Evolutionary conservation across 92 coral and sea anemone genomes (phyloP).

Genomic region (Chrysogorgia sp.): DNA sequence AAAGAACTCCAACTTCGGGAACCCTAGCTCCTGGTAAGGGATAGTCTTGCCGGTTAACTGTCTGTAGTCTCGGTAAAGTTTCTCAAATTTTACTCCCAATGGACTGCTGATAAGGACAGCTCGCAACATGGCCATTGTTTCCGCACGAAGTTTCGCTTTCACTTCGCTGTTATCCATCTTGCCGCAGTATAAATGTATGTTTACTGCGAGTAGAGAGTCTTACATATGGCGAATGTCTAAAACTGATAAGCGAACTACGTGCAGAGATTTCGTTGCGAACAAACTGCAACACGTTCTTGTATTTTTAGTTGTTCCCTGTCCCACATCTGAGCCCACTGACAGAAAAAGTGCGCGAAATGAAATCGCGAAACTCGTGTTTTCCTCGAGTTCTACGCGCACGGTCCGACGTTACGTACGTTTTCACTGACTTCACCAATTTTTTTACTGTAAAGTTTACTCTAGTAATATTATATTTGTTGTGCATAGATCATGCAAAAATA

Average conservation of each 20-base stretch:
- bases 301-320: not conserved
- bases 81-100: slow-evolving; percentile 75
- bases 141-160: slow-evolving; percentile 62
- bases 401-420: no score
- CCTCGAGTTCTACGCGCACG: no score
- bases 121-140: slow-evolving; percentile 85
- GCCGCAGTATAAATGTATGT: not conserved
- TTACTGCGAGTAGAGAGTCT: slow-evolving; percentile 7
- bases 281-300: no score
- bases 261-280: no score
- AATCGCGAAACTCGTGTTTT: no score
- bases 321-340: not conserved
- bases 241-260: no score
- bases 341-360: no score
- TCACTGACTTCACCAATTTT: no score
- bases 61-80: slow-evolving; percentile 74
- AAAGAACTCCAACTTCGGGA: slow-evolving; percentile 66
- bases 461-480: no score
- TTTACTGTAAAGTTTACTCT: no score
- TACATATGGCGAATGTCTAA: no score
- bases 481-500: no score
- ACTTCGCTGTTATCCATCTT: not conserved
- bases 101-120: slow-evolving; percentile 96
- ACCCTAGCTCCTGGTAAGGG: slow-evolving; percentile 76
- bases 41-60: slow-evolving; percentile 68